Conservation (phyloP, 2,888 invertebrate species). For the Clitarchus hookeri region DNA sequence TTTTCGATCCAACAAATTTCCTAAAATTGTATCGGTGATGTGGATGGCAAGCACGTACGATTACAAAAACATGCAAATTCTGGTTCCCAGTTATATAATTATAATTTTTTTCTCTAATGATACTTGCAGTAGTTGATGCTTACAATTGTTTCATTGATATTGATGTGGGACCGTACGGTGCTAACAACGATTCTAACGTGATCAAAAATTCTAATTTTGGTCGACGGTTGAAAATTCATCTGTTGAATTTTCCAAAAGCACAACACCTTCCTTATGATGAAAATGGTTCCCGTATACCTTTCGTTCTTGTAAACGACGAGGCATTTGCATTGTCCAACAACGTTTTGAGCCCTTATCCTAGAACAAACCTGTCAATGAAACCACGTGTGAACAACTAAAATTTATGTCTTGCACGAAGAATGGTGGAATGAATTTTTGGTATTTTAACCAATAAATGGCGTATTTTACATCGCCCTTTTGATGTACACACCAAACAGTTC, state of each 20-base stretch:
- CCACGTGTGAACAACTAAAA: slow-evolving; percentile 21
- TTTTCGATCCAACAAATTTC: neutral
- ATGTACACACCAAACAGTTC: slow-evolving; percentile 10
- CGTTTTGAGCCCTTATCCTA: neutral
- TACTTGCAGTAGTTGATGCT: neutral
- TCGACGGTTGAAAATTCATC: neutral
- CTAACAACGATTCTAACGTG: neutral
- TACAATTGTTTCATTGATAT: neutral
- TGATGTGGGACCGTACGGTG: neutral
- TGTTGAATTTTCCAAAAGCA: slow-evolving; percentile 16
- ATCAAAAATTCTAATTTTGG: slow-evolving; percentile 19
- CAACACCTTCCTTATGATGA: neutral
- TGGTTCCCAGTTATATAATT: neutral
- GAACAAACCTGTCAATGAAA: slow-evolving; percentile 1
- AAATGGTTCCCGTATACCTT: neutral
- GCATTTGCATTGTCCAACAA: slow-evolving; percentile 16
- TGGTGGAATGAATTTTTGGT: neutral
- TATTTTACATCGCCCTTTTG: neutral
- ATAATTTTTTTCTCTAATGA: neutral
- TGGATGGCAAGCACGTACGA: neutral
- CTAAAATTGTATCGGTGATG: neutral
- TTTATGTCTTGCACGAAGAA: neutral
- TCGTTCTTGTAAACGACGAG: slow-evolving; percentile 20
- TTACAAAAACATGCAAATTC: neutral
- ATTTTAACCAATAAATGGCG: slow-evolving; percentile 18